Base-by-base conservation (phyloP, 2,113 vertebrate genomes). In the Cheirogaleus medius region DNA sequence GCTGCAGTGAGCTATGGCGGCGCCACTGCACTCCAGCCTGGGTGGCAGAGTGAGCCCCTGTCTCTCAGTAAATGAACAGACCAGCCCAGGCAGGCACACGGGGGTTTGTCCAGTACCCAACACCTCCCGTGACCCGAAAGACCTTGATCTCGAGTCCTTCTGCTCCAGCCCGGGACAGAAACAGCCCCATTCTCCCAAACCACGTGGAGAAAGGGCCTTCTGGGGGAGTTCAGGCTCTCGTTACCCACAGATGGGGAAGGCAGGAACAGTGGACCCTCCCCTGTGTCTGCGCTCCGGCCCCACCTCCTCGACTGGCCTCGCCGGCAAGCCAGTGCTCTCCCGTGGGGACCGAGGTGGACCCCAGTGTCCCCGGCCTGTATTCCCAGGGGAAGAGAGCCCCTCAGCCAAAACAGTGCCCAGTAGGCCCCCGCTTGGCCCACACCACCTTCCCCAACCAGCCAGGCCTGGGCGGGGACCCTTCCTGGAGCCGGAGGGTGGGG, bases 61-160 rank as follows among this genome's bases (percentile, higher is more conserved):
- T 27, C 58, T 63, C 58, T 63, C 10, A 63, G 25, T 27, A 12
- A 63, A 63, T 63, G 58, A 11, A 29, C 58, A 29, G 25, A 18
- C 60, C 74, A 15, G 54, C 56, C n/a, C 25, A 39, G 21, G 34
- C n/a, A 52, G 86, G n/a, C 47, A 4, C 0, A 0, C 0, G 0
- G 44, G 11, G 20, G 12, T 37, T 47, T 25, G 13, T 13, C 20
- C 23, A 15, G 5, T 13, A 6, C 17, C 8, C 13, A 42, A 17
- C 4, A 18, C 56, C 4, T 27, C 13, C 0, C 0, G 11, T 7
- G 23, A 12, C 54, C 6, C 6, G 42, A 10, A 14, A 11, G 44
- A 32, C n/a, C 8, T 58, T 32, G 63, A 17, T 52, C 8, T 39
- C 17, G 0, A 2, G 1, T n/a, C 73, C 49, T 56, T 34, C 44